These are phyloP conservation scores for Adelognathus sp. DNA, from an alignment of 2,888 invertebrate genomes.

Conservation along the genomic window DNA sequence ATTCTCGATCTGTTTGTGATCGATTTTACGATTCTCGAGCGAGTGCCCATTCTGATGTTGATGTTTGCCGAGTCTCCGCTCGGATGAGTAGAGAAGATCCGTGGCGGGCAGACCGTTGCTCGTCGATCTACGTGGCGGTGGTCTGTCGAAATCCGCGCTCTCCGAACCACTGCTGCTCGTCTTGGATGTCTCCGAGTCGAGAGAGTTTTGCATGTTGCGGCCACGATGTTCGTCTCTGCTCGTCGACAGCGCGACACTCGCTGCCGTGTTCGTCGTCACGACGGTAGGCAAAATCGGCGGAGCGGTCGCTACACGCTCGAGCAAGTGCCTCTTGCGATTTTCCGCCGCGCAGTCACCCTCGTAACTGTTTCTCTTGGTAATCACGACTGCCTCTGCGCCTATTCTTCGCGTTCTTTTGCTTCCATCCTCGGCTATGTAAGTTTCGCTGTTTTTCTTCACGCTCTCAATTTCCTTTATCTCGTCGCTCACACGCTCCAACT, in stretches of 20 bases:
- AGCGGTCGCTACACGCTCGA: constrained; percentile 28
- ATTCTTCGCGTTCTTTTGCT: constrained; percentile 49
- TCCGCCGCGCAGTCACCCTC: constrained; percentile 66
- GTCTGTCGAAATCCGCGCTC: constrained; percentile 60
- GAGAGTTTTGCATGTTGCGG: constrained; percentile 49
- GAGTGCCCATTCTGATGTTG: constrained; percentile 50
- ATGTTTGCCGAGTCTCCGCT: constrained; percentile 66
- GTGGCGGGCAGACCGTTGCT: constrained; percentile 69
- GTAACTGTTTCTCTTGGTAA: constrained; percentile 72
- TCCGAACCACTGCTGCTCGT: constrained; percentile 69
- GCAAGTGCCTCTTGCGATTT: constrained; percentile 29
- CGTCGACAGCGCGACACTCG: background rate
- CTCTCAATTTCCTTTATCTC: constrained; percentile 79
- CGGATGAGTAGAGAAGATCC: constrained; percentile 72
- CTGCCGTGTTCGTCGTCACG: constrained; percentile 12
- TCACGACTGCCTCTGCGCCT: constrained; percentile 38
- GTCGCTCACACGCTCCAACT: constrained; percentile 78
- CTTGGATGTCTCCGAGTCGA: constrained; percentile 70
- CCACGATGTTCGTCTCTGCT: constrained; percentile 34
- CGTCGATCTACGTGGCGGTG: constrained; percentile 64
- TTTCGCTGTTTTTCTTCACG: constrained; percentile 76
- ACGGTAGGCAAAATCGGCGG: no score
- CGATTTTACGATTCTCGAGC: constrained; percentile 80
- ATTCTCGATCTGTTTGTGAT: constrained; percentile 81
- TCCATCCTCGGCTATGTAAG: constrained; percentile 58